These are phyloP conservation scores for Poecilia wingei DNA, from an alignment of 2,797 vertebrate genomes.

Conservation along the genomic window DNA sequence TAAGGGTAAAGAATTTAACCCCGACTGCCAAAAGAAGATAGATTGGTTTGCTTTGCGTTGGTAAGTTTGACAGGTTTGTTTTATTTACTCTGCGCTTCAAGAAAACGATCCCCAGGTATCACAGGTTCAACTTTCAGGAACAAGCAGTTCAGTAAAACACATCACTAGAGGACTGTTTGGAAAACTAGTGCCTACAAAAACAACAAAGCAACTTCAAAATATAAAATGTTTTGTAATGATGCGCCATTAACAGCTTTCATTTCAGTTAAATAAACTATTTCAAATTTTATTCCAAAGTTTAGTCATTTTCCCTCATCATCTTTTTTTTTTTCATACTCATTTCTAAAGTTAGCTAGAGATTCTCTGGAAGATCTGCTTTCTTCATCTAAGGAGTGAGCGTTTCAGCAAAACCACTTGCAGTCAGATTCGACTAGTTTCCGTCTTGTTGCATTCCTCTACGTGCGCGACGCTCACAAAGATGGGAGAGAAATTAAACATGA, in stretches of 20 bases:
- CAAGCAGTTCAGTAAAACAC: not conserved
- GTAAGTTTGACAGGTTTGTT: slow-evolving; percentile 53
- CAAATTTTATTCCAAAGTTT: not conserved
- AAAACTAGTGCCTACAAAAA: not conserved
- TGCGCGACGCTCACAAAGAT: not conserved
- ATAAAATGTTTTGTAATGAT: not conserved
- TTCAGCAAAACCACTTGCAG: not conserved
- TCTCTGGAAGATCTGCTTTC: not conserved
- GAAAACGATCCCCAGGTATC: slow-evolving; percentile 55
- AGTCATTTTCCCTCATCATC: not conserved
- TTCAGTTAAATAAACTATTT: not conserved
- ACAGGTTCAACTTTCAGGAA: slow-evolving; percentile 11
- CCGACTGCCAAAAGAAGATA: slow-evolving; percentile 67
- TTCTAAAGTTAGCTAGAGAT: not conserved
- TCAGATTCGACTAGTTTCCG: not conserved
- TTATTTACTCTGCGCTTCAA: slow-evolving; percentile 53
- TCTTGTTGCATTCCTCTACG: too few relatives aligned
- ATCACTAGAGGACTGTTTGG: not conserved
- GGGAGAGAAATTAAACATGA: not conserved
- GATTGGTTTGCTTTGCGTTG: slow-evolving; percentile 64
- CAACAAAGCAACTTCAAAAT: not conserved
- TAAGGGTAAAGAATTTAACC: slow-evolving; percentile 63
- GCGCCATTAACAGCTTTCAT: not conserved
- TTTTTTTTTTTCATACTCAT: not conserved
- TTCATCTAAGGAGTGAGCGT: not conserved